Conservation (phyloP, 2,888 invertebrate species). For the Amblyjoppa proteus region DNA sequence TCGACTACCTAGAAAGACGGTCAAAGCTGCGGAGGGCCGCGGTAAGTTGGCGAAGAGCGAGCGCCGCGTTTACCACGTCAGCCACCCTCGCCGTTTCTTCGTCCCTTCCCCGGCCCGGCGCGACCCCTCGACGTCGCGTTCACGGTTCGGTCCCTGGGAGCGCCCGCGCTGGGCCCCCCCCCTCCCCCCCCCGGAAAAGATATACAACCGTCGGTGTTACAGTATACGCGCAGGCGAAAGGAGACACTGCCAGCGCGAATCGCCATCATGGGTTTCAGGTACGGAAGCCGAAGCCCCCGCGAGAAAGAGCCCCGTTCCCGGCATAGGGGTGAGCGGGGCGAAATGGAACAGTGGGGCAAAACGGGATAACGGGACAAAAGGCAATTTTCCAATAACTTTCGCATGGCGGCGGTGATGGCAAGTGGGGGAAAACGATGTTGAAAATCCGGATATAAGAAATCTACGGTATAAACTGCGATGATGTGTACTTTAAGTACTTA, state of each 20-base stretch:
- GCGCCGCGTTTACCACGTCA: slow-evolving; percentile 48
- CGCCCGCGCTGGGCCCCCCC: slow-evolving; percentile 14
- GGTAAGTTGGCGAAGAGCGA: slow-evolving; percentile 23
- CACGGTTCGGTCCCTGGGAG: slow-evolving; percentile 49
- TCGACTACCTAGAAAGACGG: slow-evolving; percentile 63
- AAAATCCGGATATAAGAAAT: no score
- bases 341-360: no score
- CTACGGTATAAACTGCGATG: no score
- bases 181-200: slow-evolving; percentile 33
- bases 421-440: no score
- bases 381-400: no score
- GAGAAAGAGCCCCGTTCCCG: slow-evolving; percentile 27
- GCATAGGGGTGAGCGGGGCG: not conserved
- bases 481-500: no score
- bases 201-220: slow-evolving; percentile 33
- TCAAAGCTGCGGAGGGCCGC: slow-evolving; percentile 53
- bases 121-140: slow-evolving; percentile 17
- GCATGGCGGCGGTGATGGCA: no score
- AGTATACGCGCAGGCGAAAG: slow-evolving; percentile 1
- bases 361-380: no score
- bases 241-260: slow-evolving; percentile 46
- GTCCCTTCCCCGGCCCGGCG: slow-evolving; percentile 29
- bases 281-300: slow-evolving; percentile 51
- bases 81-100: slow-evolving; percentile 6
- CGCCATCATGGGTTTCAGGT: slow-evolving; percentile 34